Percentiles rank a stretch among this genome's conserved stretches.
phyloP scores from a whole-genome alignment of 2,888 invertebrate genomes.

The Apamea sordens region DNA sequence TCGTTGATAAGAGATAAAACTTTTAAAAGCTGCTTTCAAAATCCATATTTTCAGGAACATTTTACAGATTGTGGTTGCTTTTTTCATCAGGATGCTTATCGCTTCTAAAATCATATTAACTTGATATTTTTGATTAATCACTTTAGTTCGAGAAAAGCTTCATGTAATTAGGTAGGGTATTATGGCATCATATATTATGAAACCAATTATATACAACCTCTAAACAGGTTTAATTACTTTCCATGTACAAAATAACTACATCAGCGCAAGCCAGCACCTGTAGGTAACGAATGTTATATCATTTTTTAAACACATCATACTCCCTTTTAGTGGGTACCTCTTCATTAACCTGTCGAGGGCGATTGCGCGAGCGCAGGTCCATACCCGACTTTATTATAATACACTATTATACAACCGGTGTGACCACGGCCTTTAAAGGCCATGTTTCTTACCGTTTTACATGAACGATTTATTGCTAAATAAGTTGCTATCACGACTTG shows the following conservation, averaged over 20 bases:
- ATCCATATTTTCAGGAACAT: not conserved
- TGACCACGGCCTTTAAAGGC: conserved; percentile 73
- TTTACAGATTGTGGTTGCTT: not conserved
- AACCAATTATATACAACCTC: conserved; percentile 12
- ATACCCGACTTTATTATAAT: conserved; percentile 36
- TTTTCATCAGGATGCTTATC: not conserved
- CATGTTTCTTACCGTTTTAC: conserved; percentile 61
- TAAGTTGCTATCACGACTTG: conserved; percentile 61
- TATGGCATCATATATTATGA: not conserved
- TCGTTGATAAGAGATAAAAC: not conserved
- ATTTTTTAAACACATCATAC: conserved; percentile 25
- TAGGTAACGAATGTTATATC: conserved; percentile 27
- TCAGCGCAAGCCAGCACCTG: not conserved
- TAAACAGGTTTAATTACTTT: conserved; percentile 39
- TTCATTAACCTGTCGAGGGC: conserved; percentile 36
- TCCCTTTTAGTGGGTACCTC: conserved; percentile 35
- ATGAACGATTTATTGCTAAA: conserved; percentile 71
- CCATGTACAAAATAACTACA: conserved; percentile 24
- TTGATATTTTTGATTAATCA: not conserved
- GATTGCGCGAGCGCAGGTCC: conserved; percentile 25
- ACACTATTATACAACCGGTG: conserved; percentile 61
- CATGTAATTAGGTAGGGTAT: conserved; percentile 1
- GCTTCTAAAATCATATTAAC: not conserved
- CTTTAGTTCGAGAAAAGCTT: conserved; percentile 7
- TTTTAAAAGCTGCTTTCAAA: not conserved